A percentile compares a stretch with the other conserved stretches of the same genome.
Conservation (phyloP, 2,113 vertebrate genomes). For the Tyrannus savana region DNA sequence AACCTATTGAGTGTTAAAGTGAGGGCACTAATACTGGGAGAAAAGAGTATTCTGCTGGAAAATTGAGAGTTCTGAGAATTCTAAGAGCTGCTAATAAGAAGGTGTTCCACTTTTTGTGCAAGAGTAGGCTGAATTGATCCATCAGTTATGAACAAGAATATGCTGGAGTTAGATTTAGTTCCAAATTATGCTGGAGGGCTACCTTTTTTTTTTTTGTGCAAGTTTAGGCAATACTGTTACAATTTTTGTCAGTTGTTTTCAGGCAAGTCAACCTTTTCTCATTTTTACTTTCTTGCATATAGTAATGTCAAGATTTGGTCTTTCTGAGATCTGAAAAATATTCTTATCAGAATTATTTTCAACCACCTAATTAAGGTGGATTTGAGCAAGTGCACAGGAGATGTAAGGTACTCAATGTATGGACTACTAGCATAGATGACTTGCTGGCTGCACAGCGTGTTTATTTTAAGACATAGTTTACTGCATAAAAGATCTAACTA, state of each 20-base stretch:
- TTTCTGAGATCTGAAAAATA: slow-evolving; percentile 11
- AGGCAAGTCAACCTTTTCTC: neutral
- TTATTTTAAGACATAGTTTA: slow-evolving; percentile 1
- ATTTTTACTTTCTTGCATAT: neutral
- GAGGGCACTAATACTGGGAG: neutral
- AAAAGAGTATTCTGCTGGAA: neutral
- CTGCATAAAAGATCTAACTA: neutral
- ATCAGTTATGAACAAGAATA: neutral
- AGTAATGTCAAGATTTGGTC: neutral
- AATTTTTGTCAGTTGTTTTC: neutral
- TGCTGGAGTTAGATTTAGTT: neutral
- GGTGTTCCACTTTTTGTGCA: neutral
- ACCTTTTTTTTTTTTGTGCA: neutral
- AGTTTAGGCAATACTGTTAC: neutral
- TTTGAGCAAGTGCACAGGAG: slow-evolving; percentile 10
- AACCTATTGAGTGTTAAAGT: neutral
- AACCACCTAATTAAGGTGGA: neutral
- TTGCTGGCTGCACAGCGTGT: neutral
- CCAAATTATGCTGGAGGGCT: neutral
- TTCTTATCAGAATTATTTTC: slow-evolving; percentile 17
- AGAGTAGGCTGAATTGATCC: neutral
- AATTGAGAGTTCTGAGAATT: neutral
- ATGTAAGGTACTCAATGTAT: neutral
- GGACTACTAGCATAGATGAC: neutral
- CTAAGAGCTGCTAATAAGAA: neutral